A percentile compares a stretch with the other conserved stretches of the same genome.
phyloP scores from a whole-genome alignment of 2,113 vertebrate species.

The Ivindomyrus marchei region DNA sequence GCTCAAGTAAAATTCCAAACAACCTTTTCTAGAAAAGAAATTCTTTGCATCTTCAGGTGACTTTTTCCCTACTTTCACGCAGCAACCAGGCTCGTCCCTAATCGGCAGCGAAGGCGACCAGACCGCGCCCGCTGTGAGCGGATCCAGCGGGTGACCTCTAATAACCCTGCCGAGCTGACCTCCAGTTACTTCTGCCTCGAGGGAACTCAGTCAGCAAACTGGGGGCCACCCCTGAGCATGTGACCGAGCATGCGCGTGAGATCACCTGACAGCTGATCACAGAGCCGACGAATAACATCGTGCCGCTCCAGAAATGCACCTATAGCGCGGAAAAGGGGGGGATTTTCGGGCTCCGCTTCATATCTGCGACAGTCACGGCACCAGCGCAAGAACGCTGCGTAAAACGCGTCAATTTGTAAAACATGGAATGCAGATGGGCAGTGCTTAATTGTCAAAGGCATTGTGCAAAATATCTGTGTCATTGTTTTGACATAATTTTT shows the following conservation, averaged over 20 bases:
- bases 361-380: background rate
- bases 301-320: background rate
- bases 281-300: background rate
- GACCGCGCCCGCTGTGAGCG: background rate
- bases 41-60: too few relatives aligned
- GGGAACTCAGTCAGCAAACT: conserved; percentile 17
- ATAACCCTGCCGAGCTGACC: conserved; percentile 40
- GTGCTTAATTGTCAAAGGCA: background rate
- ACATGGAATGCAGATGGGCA: background rate
- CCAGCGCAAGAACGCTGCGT: background rate
- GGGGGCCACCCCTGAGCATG: conserved; percentile 35
- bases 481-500: background rate
- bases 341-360: background rate
- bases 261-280: conserved; percentile 17
- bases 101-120: background rate
- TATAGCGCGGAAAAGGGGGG: background rate
- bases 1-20: background rate
- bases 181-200: conserved; percentile 37
- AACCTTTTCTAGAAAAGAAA: background rate
- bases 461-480: background rate
- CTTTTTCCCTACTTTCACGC: too few relatives aligned
- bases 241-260: conserved; percentile 40
- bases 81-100: background rate
- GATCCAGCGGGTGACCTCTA: conserved; percentile 26
- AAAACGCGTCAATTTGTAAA: background rate